Conservation (phyloP, 2,113 vertebrate species). For the Corythoichthys intestinalis region DNA sequence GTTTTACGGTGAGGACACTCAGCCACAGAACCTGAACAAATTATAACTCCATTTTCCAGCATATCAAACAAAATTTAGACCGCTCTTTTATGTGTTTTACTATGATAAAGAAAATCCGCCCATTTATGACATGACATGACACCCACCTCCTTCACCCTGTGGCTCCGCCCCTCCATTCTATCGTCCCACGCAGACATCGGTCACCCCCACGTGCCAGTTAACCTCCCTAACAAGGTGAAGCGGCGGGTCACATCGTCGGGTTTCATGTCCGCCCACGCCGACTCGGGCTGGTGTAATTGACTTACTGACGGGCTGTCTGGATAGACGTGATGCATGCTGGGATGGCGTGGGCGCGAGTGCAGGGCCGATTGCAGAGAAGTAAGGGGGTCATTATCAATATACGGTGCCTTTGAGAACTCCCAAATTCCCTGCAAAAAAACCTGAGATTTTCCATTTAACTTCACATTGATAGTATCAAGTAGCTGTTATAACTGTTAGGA, state of each 20-base stretch:
- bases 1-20: too few relatives aligned
- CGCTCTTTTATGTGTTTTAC: too few relatives aligned
- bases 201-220: conserved; percentile 61
- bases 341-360: conserved; percentile 69
- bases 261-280: conserved; percentile 52
- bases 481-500: too few relatives aligned
- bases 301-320: conserved; percentile 49
- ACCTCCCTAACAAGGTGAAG: conserved; percentile 49
- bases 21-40: too few relatives aligned
- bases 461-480: too few relatives aligned
- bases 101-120: not conserved
- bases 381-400: too few relatives aligned
- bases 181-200: conserved; percentile 30
- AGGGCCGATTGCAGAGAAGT: too few relatives aligned
- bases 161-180: conserved; percentile 34
- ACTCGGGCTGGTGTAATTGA: conserved; percentile 1
- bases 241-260: conserved; percentile 38
- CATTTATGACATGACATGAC: conserved; percentile 9
- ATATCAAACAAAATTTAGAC: too few relatives aligned
- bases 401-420: too few relatives aligned
- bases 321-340: conserved; percentile 52
- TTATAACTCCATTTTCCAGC: too few relatives aligned
- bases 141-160: conserved; percentile 50
- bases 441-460: too few relatives aligned
- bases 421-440: too few relatives aligned